These are phyloP conservation scores for Spongilla lacustris DNA, from an alignment of 37 sponge, comb jelly and placozoan species.

Conservation along the genomic window DNA sequence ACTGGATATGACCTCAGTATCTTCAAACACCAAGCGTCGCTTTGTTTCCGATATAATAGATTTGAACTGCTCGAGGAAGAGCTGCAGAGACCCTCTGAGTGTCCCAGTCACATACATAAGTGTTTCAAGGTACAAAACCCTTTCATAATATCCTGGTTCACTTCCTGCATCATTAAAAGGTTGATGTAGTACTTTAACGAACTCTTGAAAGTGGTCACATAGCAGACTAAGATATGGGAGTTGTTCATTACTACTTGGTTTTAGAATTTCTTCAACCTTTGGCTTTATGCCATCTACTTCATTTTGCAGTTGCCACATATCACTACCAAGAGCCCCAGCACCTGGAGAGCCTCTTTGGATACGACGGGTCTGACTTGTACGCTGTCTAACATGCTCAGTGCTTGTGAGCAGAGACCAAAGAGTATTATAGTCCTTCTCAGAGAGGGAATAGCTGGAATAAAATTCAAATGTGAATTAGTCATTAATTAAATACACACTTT, in stretches of 20 bases:
- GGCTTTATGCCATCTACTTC: background rate
- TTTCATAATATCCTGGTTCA: constrained; percentile 14
- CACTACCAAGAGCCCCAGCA: constrained; percentile 11
- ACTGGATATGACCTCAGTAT: too few species aligned
- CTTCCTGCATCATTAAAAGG: constrained; percentile 18
- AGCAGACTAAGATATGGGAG: constrained; percentile 9
- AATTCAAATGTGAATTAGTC: too few species aligned
- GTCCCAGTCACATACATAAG: constrained; percentile 18
- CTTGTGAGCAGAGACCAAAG: too few species aligned
- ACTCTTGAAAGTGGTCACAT: background rate
- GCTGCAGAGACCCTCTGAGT: background rate
- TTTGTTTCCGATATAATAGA: background rate
- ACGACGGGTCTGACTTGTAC: background rate
- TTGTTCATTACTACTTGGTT: background rate
- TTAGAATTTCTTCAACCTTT: background rate
- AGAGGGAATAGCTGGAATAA: too few species aligned
- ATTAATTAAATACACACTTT: too few species aligned
- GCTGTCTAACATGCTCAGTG: background rate
- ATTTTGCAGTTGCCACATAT: background rate
- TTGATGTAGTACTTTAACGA: background rate
- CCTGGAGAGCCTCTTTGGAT: constrained; percentile 37
- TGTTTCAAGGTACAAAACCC: constrained; percentile 11
- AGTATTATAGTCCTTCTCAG: too few species aligned
- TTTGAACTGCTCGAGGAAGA: constrained; percentile 15
- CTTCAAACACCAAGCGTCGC: too few species aligned